These are phyloP conservation scores for Argyrosomus regius DNA, from an alignment of 2,797 vertebrate species.

Conservation along the genomic window DNA sequence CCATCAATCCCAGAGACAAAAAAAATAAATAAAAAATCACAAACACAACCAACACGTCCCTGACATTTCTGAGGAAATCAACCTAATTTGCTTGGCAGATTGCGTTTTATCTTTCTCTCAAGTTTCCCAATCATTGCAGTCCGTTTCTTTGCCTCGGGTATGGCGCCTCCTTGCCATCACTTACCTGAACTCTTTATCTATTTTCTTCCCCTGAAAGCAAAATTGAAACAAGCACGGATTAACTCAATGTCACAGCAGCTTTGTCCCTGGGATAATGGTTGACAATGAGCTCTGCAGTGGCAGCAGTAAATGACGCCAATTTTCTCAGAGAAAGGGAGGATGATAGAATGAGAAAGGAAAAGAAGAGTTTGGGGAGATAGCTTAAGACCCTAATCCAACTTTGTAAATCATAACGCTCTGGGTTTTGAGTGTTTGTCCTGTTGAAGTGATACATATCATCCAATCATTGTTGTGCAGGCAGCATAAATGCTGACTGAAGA, in stretches of 20 bases:
- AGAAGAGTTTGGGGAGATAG: constrained; percentile 60
- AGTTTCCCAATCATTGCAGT: constrained; percentile 43
- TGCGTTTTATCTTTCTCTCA: constrained; percentile 53
- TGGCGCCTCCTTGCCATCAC: constrained; percentile 51
- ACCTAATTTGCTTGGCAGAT: constrained; percentile 57
- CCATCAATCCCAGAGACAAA: constrained; percentile 31
- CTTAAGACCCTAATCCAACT: constrained; percentile 74
- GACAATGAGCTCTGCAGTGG: constrained; percentile 71
- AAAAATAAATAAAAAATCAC: background rate
- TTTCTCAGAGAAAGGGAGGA: constrained; percentile 62
- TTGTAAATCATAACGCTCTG: constrained; percentile 63
- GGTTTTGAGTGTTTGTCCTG: constrained; percentile 66
- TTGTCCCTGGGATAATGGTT: constrained; percentile 76
- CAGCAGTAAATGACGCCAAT: constrained; percentile 73
- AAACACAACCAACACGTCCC: constrained; percentile 23
- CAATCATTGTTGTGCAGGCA: constrained; percentile 52
- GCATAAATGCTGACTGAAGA: constrained; percentile 46
- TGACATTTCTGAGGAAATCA: constrained; percentile 60
- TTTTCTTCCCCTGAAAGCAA: constrained; percentile 65
- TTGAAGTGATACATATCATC: constrained; percentile 69
- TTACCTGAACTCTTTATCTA: constrained; percentile 75
- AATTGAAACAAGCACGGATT: constrained; percentile 78
- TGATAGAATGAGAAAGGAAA: constrained; percentile 42
- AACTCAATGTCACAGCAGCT: constrained; percentile 79
- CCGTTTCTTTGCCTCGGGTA: constrained; percentile 30